phyloP scores from a whole-genome alignment of 1,140 invertebrate genomes.

The Ostrea denselamellosa region DNA sequence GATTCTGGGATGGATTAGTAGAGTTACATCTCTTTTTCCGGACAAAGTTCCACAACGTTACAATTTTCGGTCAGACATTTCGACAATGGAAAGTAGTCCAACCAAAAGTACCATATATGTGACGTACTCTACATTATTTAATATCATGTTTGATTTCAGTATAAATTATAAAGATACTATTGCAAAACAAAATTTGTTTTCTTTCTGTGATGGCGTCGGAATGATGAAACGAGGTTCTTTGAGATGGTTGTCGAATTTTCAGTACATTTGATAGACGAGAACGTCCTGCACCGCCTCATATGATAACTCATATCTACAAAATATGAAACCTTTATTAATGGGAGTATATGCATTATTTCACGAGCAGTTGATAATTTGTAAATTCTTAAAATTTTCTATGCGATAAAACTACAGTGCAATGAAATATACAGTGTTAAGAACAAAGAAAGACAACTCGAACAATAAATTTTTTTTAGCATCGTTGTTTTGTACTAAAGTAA shows the following conservation, averaged over 20 bases:
- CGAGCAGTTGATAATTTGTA: slow-evolving; percentile 9
- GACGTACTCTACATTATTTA: not conserved
- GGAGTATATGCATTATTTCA: slow-evolving; percentile 38
- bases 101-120: not conserved
- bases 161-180: not conserved
- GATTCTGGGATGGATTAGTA: not conserved
- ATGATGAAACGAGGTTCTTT: not conserved
- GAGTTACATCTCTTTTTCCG: not conserved
- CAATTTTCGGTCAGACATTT: not conserved
- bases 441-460: not conserved
- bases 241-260: not conserved
- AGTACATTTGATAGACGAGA: slow-evolving; percentile 24
- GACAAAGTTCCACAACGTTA: not conserved
- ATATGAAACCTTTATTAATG: slow-evolving; percentile 40
- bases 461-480: not conserved
- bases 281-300: not conserved
- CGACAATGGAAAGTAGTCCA: not conserved
- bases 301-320: slow-evolving; percentile 23
- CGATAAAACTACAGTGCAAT: not conserved
- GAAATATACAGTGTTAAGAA: not conserved
- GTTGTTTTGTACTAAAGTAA: not conserved
- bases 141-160: not conserved
- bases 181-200: not conserved
- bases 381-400: slow-evolving; percentile 25
- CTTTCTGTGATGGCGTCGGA: not conserved